Conservation (phyloP, 2,888 invertebrate genomes). For the Leptopilina syphax region DNA sequence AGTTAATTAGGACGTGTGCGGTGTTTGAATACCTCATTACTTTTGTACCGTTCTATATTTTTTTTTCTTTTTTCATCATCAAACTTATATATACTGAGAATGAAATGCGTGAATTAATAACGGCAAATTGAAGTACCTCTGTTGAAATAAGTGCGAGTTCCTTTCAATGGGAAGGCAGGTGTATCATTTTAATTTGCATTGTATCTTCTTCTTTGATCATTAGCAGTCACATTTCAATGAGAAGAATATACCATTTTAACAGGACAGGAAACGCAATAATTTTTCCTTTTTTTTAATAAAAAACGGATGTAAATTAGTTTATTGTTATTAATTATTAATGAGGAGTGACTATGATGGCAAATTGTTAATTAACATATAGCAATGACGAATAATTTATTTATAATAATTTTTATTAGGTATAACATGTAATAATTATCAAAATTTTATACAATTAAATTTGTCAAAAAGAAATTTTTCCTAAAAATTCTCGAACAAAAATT, state of each 20-base stretch:
- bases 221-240: constrained; percentile 10
- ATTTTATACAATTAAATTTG: too few relatives aligned
- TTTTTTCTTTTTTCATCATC: not conserved
- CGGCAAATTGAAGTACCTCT: constrained; percentile 16
- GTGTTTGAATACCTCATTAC: constrained; percentile 21
- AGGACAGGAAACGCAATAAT: not conserved
- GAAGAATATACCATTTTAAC: not conserved
- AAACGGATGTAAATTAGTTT: too few relatives aligned
- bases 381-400: too few relatives aligned
- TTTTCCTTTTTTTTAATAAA: too few relatives aligned
- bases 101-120: constrained; percentile 30
- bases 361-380: too few relatives aligned
- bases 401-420: too few relatives aligned
- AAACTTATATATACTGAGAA: not conserved
- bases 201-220: not conserved
- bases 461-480: too few relatives aligned
- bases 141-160: constrained; percentile 12
- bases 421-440: too few relatives aligned
- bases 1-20: not conserved
- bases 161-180: constrained; percentile 10
- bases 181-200: constrained; percentile 15
- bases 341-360: too few relatives aligned
- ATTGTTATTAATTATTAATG: too few relatives aligned
- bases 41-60: constrained; percentile 16
- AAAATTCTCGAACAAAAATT: too few relatives aligned